Base-by-base conservation (phyloP, 2,113 vertebrate species). In the Gallinago jamesoni region DNA sequence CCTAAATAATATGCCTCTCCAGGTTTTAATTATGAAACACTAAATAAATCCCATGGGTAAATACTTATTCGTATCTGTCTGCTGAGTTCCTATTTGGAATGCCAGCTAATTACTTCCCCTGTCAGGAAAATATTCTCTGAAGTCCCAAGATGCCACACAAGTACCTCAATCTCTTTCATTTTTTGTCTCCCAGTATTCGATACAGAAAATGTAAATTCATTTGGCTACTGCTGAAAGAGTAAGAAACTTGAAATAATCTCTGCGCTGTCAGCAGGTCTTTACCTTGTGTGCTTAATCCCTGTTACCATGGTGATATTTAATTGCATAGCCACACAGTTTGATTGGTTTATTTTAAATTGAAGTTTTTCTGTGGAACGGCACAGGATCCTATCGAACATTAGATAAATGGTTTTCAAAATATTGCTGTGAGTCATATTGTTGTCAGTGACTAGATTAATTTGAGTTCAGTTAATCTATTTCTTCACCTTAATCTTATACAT, bases 331-430 rank as follows among this genome's bases (percentile, higher is more conserved):
- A 74, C 92, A 74, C 25, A 68, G 73, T 92, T 90, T 90, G 92
- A 95, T 89, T 95, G 95, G 95, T 84, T 97, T 90, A 93, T 93
- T 97, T 95, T 83, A 96, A 97, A 97, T 93, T 47, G 88, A 92
- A 91, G 69, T 75, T 91, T 73, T 92, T 86, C 90, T 56, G 62
- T 52, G 85, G 84, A 97, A 92, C 1, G 0, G 73, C 39, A 39
- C 47, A 82, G 67, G 39, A 93, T 92, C 73, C 55, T 57, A 89
- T 56, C 0, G 11, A 94, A 92, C 66, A 52, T 43, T 41, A 74
- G 82, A 91, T 63, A 95, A 92, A 95, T 5, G 21, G 59, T 52
- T 93, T 96, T 87, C 75, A 91, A 93, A 88, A 93, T 89, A 87
- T 72, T 85, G 87, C 93, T 90, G 76, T 63, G 84, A 92, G 48